phyloP scores from a whole-genome alignment of 2,113 vertebrate genomes.

The Indicator maculatus region DNA sequence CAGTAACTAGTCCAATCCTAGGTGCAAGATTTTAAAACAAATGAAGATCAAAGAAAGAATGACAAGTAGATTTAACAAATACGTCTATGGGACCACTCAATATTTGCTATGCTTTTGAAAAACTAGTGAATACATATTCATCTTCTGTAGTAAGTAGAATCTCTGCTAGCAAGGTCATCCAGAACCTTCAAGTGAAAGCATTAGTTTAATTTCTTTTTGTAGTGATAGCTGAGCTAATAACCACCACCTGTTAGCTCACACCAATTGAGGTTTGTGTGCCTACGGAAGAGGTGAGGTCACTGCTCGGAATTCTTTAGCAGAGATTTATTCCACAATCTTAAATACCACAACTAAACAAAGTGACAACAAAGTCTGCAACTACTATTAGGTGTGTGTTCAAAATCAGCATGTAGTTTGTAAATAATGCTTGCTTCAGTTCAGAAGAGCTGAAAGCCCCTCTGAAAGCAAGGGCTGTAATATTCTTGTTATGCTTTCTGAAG shows the following conservation, averaged over 20 bases:
- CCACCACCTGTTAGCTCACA: slow-evolving; percentile 10
- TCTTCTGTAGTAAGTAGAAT: slow-evolving; percentile 22
- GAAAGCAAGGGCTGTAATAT: not conserved
- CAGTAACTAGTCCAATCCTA: slow-evolving; percentile 14
- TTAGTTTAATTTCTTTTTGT: not conserved
- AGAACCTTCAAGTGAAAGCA: not conserved
- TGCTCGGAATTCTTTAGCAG: not conserved
- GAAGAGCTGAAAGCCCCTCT: not conserved
- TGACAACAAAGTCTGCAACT: not conserved
- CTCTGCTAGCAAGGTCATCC: not conserved
- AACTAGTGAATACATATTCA: slow-evolving; percentile 31
- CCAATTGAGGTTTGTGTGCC: not conserved
- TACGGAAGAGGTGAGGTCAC: not conserved
- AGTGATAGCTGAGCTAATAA: not conserved
- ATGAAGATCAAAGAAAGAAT: slow-evolving; percentile 75
- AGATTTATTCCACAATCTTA: not conserved
- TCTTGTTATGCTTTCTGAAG: not conserved
- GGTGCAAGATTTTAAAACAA: slow-evolving; percentile 53
- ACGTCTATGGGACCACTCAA: not conserved
- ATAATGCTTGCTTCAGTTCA: not conserved
- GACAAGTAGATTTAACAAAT: slow-evolving; percentile 67
- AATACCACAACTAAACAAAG: not conserved
- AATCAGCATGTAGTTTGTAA: not conserved
- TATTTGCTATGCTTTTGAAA: slow-evolving; percentile 55
- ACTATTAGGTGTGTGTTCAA: not conserved